These are phyloP conservation scores for Paradisaea rubra DNA, from an alignment of 2,113 vertebrate genomes.

Conservation along the genomic window DNA sequence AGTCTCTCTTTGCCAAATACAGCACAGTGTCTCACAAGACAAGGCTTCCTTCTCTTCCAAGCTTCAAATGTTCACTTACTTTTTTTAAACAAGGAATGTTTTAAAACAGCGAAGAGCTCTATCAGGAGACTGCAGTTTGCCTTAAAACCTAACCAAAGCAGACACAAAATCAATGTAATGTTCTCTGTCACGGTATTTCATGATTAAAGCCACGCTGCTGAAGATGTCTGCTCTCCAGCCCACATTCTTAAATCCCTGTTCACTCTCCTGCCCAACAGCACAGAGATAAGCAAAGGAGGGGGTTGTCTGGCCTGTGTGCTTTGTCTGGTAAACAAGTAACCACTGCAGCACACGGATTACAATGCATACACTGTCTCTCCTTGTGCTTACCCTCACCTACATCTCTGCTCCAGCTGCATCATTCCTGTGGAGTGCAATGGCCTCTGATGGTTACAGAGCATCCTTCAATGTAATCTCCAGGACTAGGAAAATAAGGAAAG, in stretches of 20 bases:
- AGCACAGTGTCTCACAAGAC: background rate
- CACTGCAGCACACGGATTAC: background rate
- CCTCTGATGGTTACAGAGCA: background rate
- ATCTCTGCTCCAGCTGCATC: background rate
- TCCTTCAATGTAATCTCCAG: background rate
- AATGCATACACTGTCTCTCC: background rate
- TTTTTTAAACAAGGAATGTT: background rate
- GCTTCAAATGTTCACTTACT: background rate
- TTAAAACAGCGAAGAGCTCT: background rate
- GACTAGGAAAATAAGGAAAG: background rate
- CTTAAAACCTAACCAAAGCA: background rate
- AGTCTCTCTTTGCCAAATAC: background rate
- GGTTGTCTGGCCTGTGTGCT: background rate
- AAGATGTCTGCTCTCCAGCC: background rate
- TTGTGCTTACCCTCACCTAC: background rate
- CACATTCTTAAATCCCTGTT: background rate
- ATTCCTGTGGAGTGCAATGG: background rate
- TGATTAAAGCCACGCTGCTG: background rate
- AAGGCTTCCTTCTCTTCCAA: background rate
- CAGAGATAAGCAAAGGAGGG: constrained; percentile 4
- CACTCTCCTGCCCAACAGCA: background rate
- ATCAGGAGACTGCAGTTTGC: background rate
- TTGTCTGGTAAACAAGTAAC: constrained; percentile 1
- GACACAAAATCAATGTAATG: background rate
- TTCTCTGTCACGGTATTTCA: background rate